Percentiles rank a stretch among this genome's conserved stretches.
Conservation (phyloP, 1,140 invertebrate genomes). For the Drosophila arizonae region DNA sequence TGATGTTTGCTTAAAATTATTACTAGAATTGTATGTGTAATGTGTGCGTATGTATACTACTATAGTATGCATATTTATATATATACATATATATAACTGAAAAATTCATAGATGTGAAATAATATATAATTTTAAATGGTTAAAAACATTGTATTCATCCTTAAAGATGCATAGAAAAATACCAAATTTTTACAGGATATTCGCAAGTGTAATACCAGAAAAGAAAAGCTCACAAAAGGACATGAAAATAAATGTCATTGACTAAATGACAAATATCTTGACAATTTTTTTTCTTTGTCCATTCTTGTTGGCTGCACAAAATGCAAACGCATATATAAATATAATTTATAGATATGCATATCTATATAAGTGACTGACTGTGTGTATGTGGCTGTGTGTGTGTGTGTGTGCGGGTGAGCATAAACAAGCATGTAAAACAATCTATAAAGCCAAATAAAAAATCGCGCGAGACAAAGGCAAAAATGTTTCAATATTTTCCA, state of each 20-base stretch:
- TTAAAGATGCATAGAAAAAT: too few relatives aligned
- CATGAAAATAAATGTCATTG: slow-evolving; percentile 80
- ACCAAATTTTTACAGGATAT: slow-evolving; percentile 28
- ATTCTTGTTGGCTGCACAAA: slow-evolving; percentile 36
- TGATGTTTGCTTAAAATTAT: background rate
- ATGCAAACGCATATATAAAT: slow-evolving; percentile 26
- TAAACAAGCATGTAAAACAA: slow-evolving; percentile 57
- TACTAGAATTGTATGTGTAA: background rate
- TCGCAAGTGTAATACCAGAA: slow-evolving; percentile 10
- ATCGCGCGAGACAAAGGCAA: slow-evolving; percentile 30
- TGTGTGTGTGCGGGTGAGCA: slow-evolving; percentile 9
- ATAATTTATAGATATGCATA: slow-evolving; percentile 55
- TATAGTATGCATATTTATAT: too few relatives aligned
- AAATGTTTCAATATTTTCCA: slow-evolving; percentile 55
- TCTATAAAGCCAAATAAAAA: slow-evolving; percentile 57
- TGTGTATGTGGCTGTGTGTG: slow-evolving; percentile 4
- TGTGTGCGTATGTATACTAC: too few relatives aligned
- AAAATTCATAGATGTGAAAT: too few relatives aligned
- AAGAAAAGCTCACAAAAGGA: slow-evolving; percentile 46
- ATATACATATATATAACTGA: background rate
- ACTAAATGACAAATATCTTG: slow-evolving; percentile 80
- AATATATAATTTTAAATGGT: too few relatives aligned
- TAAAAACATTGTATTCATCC: too few relatives aligned
- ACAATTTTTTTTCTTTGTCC: slow-evolving; percentile 50
- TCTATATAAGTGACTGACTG: slow-evolving; percentile 4